Base-by-base conservation (phyloP, 1,140 invertebrate species). In the Philopotamus ludificatus region DNA sequence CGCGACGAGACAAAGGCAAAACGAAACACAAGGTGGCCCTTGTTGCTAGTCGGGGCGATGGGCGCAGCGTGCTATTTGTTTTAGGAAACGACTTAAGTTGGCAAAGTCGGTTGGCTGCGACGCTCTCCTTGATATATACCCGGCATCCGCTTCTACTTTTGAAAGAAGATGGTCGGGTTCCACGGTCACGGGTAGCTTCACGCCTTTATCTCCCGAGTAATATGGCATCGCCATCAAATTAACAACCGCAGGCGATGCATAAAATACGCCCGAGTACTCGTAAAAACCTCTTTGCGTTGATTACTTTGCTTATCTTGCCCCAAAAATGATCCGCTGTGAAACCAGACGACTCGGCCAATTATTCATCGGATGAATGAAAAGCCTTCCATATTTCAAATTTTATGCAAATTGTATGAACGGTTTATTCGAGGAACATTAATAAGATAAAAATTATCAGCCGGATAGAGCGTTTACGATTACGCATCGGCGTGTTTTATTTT, bases 201-300 rank as follows among this genome's bases (percentile, higher is more conserved):
- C 4, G 28, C 28, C 12, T 34, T 34, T 34, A 34, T 34, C 28
- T 34, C 28, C 28, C 12, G 4, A 12, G 28, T 12, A 34, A 34
- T 34, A 12, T 34, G 28, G 28, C 44, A 45, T 10, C 44, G 18
- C 28, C 28, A 15, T 53, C 50, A 53, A 53, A 53, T 53, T 53
- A 53, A 53, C 50, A 53, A 53, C 28, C 28, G 23, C 18, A 53
- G 23, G 21, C 47, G 47, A 21, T 49, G 47, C 47, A 49, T 49
- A 49, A 49, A 49, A 49, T 49, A 4, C 47, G 47, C 47, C 18
- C 9, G 21, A 49, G 18, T 49, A 53, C 9, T 53, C 50, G 22
- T 53, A 53, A 53, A 53, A 53, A n/a, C 21, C 50, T 25, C 50
- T 53, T 16, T 25, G 45, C 20, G 21, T 16, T 53, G 50, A 53